Evolutionary conservation across 92 coral and sea anemone genomes (phyloP), one percentile per base, ranked within the genome.

Genomic region (Actinernus sp.): DNA sequence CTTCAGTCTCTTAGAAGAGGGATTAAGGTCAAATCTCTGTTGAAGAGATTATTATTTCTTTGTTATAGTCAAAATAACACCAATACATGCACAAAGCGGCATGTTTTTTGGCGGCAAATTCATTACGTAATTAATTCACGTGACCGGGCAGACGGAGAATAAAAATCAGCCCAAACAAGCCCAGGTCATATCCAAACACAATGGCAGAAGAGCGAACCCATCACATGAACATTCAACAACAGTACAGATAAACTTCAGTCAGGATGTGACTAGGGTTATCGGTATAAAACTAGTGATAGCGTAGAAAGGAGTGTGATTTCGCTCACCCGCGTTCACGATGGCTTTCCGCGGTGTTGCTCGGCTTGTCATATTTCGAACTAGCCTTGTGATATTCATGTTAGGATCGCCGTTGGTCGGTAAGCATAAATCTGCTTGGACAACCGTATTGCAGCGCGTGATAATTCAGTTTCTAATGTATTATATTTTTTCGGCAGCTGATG

Each of bases 151-250:
- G 30, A 38, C 48, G 22, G 32, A 43, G 31, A 44, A 25, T 41
- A 63, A 33, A 70, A 46, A 43, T 70, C 26, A 55, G 66, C 78
- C 66, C 67, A 38, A 70, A 70, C 78, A 55, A 43, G 78, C 49
- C 78, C 57, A 41, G 63, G 66, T 57, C 55, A 50, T 46, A 55
- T 30, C 38, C 44, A 34, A 38, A 40, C 28, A 56, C 66, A 70
- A 70, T 54, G 78, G 28, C 13, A 33, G 46, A 1, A 39, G 21
- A 56, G 52, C 26, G 38, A 26, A 58, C 14, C 51, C 67, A 16
- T n/a, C n/a, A n/a, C 75, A 52, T 44, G 63, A 37, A 37, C 31
- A n/a, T 51, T 38, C 37, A 51, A 28, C 27, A 38, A 26, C 26
- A 37, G 37, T 19, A 45, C 45, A n/a, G 31, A 33, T 68, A 55